Base-by-base conservation (phyloP, 2,797 vertebrate species). In the Melanotaenia nigrans region DNA sequence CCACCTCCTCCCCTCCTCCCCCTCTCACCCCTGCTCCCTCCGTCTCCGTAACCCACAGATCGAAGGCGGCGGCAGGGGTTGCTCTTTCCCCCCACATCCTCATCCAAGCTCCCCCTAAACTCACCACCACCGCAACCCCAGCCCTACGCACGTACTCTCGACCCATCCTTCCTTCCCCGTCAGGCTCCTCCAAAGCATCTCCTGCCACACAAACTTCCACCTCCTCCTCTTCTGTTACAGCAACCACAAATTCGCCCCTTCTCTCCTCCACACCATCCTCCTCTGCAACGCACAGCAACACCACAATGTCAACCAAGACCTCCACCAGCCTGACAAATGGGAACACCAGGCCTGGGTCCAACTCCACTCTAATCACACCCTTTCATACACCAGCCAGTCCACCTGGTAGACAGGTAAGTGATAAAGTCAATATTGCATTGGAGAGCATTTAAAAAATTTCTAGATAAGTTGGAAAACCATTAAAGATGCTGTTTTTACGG, bases 351-450 rank as follows among this genome's bases (percentile, higher is more conserved):
- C 87, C 84, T 1, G 73, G 87, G 0, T 74, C 92, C 40, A 86
- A 81, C 45, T 86, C 91, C 68, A 89, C 91, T 1, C 79, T 91
- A 0, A 94, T 95, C 85, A 94, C 92, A 1, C 92, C 94, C 51
- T 94, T 95, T 33, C 94, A 95, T 85, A 94, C 92, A 8, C 93
- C 93, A 2, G 94, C 92, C 66, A 93, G 92, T 8, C 88, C 92
- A 35, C 88, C 93, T 49, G 89, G 92, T 68, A 86, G 93, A 89
- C 94, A 95, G 93, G 94, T 95, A 86, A 75, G 38, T 1, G 7
- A 28, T 1, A 0, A n/a, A 9, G 28, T 12, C 14, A 49, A 22
- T 42, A 42, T 16, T 40, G 38, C 38, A 40, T 14, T 40, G 13
- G 4, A 40, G 12, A 13, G 11, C 3, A 40, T 40, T 40, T 40